Evolutionary conservation across 2,113 vertebrate species (phyloP).

Genomic region (Cathartes aura): DNA sequence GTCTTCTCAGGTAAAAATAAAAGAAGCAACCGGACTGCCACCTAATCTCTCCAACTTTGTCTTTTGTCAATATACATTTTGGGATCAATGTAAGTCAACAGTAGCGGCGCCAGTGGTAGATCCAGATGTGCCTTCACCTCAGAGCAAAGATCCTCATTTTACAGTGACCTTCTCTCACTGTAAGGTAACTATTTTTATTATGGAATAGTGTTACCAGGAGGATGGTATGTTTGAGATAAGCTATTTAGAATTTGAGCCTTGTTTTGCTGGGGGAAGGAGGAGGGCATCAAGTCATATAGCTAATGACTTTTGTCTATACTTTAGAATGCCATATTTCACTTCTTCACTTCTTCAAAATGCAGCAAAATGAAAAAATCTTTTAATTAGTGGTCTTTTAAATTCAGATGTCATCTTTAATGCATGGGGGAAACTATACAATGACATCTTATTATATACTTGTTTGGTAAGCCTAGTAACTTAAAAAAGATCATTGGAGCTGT

Average conservation of each 20-base stretch:
- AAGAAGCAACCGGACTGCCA: constrained; percentile 93
- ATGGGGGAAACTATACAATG: not conserved
- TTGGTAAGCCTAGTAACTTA: not conserved
- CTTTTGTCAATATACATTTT: constrained; percentile 97
- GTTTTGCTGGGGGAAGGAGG: not conserved
- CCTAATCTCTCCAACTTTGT: constrained; percentile 97
- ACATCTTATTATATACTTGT: not conserved
- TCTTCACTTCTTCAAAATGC: not conserved
- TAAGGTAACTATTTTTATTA: constrained; percentile 77
- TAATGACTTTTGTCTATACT: not conserved
- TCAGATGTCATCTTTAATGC: not conserved
- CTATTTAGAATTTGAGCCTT: not conserved
- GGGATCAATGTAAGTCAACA: constrained; percentile 89
- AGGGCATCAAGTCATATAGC: not conserved
- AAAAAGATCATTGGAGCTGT: not conserved
- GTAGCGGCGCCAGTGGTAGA: constrained; percentile 95
- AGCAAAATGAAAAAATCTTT: not conserved
- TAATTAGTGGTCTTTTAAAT: not conserved
- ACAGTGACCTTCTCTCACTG: constrained; percentile 92
- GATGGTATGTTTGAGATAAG: not conserved
- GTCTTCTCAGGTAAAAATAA: constrained; percentile 90
- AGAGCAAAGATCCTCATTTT: constrained; percentile 87
- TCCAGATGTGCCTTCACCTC: constrained; percentile 87
- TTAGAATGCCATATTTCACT: not conserved
- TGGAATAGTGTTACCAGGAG: not conserved